Base-by-base conservation (phyloP, 2,888 invertebrate genomes). In the Microchrysa polita region DNA sequence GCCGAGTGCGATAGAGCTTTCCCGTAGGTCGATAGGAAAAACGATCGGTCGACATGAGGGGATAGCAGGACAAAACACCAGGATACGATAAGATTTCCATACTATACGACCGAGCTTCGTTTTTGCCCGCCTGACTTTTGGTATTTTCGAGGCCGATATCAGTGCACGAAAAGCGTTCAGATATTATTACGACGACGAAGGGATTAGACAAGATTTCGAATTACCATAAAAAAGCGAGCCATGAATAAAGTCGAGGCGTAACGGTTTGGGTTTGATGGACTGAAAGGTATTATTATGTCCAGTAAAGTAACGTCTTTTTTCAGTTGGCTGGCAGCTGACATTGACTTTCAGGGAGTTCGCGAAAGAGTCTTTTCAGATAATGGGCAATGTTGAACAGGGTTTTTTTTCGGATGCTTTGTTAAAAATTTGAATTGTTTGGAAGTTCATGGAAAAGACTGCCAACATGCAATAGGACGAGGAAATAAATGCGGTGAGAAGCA, bases 301-400 rank as follows among this genome's bases (percentile, higher is more conserved):
- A 18, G 55, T n/a, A 55, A 55, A 55, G 55, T 55, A 55, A 55
- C 55, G 55, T 55, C 55, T 55, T 20, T 55, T 55, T 55, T 55
- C 5, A 16, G 55, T 55, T 55, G 22, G 22, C 18, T 55, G 55
- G 55, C 55, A 55, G 55, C 55, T 55, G 55, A 55, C 55, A 55
- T 55, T 10, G 22, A 55, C 4, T 14, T 16, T 14, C 5, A 4
- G 16, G 16, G n/a, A 16, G 14, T 1, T 4, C n/a, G n/a, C 16
- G 52, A 52, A 10, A 14, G 52, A 16, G 52, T 16, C 16, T 5
- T 16, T 14, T 12, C 44, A 52, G 52, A 16, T 52, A 52, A 52
- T 52, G 52, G 52, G 12, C 16, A 14, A 5, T 52, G 5, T 52
- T 52, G 52, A 52, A 52, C 12, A 52, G 12, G 12, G 12, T 5